Conservation (phyloP, 2,888 invertebrate species). For the Drosophila mimetica region DNA sequence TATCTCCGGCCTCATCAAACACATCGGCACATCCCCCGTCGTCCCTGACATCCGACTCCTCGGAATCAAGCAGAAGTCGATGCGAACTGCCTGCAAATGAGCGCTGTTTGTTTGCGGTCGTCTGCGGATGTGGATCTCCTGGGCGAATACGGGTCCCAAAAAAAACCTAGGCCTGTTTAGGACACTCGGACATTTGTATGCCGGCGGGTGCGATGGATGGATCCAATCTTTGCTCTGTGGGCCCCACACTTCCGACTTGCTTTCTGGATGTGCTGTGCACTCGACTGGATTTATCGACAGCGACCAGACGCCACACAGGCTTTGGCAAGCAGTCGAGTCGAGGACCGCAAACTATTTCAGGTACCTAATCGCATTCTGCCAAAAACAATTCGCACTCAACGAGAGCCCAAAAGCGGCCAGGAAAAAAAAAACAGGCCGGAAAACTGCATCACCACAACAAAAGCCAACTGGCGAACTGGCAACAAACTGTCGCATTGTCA, state of each 20-base stretch:
- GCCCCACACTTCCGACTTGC: conserved; percentile 14
- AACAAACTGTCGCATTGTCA: conserved; percentile 52
- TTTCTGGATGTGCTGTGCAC: conserved; percentile 19
- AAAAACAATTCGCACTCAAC: conserved; percentile 44
- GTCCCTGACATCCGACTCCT: conserved; percentile 10
- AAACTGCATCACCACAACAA: conserved; percentile 32
- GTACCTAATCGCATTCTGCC: conserved; percentile 44
- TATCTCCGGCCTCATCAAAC: conserved; percentile 45
- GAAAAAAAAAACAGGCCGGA: conserved; percentile 1
- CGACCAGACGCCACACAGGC: background rate
- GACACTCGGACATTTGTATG: conserved; percentile 18
- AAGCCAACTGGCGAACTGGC: conserved; percentile 27
- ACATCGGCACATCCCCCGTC: conserved; percentile 24
- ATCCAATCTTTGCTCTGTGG: conserved; percentile 39
- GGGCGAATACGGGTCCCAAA: conserved; percentile 3
- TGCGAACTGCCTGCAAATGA: conserved; percentile 47
- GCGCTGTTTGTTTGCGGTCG: conserved; percentile 44
- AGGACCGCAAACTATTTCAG: conserved; percentile 41
- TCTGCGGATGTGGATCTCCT: conserved; percentile 22
- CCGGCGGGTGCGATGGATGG: conserved; percentile 26
- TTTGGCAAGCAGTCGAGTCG: background rate
- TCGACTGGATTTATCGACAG: conserved; percentile 34
- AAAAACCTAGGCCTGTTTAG: background rate
- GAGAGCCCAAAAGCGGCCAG: background rate
- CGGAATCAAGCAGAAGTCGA: conserved; percentile 20